These are phyloP conservation scores for Taeniopygia guttata DNA, from an alignment of 2,797 vertebrate species.

Conservation along the genomic window DNA sequence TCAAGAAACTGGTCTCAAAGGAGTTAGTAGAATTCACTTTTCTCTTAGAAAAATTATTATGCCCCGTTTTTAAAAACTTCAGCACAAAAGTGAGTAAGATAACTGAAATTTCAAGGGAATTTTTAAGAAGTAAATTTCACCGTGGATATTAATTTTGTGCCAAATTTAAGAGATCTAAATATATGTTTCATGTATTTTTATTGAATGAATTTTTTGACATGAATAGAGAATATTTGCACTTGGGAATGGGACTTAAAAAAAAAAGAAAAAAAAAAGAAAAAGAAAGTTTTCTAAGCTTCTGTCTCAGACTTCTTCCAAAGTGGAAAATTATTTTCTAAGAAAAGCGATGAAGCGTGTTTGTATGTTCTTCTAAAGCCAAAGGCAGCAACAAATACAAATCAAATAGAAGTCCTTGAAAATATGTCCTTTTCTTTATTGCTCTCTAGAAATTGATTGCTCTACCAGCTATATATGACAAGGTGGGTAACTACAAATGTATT, in stretches of 20 bases:
- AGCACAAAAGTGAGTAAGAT: neutral
- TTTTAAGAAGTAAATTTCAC: neutral
- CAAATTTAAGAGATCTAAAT: neutral
- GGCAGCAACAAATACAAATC: conserved; percentile 16
- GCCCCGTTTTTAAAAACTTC: neutral
- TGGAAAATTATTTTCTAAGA: neutral
- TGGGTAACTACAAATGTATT: conserved; percentile 28
- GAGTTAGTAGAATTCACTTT: neutral
- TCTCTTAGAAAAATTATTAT: neutral
- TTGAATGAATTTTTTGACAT: neutral
- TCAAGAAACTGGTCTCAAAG: neutral
- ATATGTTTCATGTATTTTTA: neutral
- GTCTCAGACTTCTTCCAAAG: neutral
- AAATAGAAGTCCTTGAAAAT: conserved; percentile 35
- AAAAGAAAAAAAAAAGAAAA: neutral
- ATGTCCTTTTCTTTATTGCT: conserved; percentile 1
- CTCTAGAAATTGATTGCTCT: neutral
- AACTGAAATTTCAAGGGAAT: neutral
- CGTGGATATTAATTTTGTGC: neutral
- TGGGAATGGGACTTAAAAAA: neutral
- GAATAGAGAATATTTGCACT: neutral
- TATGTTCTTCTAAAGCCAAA: neutral
- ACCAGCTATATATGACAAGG: neutral
- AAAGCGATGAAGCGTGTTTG: neutral
- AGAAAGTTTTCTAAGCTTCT: neutral